phyloP scores from a whole-genome alignment of 2,797 vertebrate species.

The Sebastes kiyomatsui region DNA sequence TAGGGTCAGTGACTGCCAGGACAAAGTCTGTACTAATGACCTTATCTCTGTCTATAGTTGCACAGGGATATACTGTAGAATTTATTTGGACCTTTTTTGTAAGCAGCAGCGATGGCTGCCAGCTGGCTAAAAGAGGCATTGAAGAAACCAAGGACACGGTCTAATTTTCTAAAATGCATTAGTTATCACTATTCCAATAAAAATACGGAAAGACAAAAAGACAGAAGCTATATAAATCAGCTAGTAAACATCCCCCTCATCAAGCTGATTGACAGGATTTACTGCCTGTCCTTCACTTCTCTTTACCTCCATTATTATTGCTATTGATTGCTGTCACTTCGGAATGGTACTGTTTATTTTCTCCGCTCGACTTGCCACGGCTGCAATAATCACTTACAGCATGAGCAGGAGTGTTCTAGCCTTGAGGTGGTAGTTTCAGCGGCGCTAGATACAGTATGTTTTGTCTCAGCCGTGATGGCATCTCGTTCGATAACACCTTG shows the following conservation, averaged over 20 bases:
- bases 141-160: slow-evolving; percentile 30
- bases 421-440: slow-evolving; percentile 34
- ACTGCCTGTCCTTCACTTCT: slow-evolving; percentile 50
- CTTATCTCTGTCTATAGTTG: not conserved
- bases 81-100: not conserved
- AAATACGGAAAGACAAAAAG: slow-evolving; percentile 36
- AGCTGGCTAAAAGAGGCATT: slow-evolving; percentile 22
- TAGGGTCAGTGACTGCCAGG: slow-evolving; percentile 23
- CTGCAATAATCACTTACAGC: slow-evolving; percentile 57
- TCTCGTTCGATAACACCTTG: slow-evolving; percentile 21
- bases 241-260: slow-evolving; percentile 43
- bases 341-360: slow-evolving; percentile 59
- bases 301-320: slow-evolving; percentile 61
- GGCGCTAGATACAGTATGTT: not conserved
- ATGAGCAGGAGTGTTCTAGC: slow-evolving; percentile 19
- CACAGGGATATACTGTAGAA: not conserved
- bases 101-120: slow-evolving; percentile 1
- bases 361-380: slow-evolving; percentile 26
- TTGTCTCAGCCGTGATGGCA: not conserved
- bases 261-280: slow-evolving; percentile 43
- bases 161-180: slow-evolving; percentile 53
- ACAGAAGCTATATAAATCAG: slow-evolving; percentile 38
- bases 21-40: slow-evolving; percentile 48
- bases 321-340: slow-evolving; percentile 73
- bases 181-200: slow-evolving; percentile 50